phyloP scores from a whole-genome alignment of 2,888 invertebrate species.

The Ichneumoninae sp. region DNA sequence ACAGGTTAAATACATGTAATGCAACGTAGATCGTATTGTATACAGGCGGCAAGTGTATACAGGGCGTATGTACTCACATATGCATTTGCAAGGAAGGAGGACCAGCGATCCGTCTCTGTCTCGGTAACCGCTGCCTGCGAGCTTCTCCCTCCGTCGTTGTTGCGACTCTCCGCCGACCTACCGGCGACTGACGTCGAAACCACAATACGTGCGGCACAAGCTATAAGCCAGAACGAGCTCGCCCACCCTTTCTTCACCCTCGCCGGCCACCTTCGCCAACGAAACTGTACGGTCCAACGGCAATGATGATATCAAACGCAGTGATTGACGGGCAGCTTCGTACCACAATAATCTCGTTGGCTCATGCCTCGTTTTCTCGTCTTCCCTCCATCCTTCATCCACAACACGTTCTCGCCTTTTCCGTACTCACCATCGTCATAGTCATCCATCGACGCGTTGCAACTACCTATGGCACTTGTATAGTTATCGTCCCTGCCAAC shows the following conservation, averaged over 20 bases:
- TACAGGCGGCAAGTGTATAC: constrained; percentile 11
- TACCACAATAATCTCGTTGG: constrained; percentile 65
- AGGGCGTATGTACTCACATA: constrained; percentile 11
- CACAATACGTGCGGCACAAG: constrained; percentile 72
- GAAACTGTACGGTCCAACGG: constrained; percentile 38
- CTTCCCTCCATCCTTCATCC: constrained; percentile 18
- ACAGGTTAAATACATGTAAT: constrained; percentile 35
- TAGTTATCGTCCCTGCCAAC: too few species aligned
- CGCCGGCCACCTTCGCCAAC: constrained; percentile 18
- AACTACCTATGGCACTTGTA: neutral
- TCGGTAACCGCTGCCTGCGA: constrained; percentile 28
- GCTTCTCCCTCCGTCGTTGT: constrained; percentile 17
- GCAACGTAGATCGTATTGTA: constrained; percentile 17
- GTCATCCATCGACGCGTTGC: neutral
- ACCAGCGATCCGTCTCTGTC: constrained; percentile 40
- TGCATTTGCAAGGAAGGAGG: constrained; percentile 30
- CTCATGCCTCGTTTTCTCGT: constrained; percentile 33
- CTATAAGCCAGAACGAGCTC: constrained; percentile 64
- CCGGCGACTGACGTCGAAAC: constrained; percentile 52
- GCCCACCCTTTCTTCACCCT: constrained; percentile 22
- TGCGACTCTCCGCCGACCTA: constrained; percentile 1
- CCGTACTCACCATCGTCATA: neutral
- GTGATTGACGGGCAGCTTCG: constrained; percentile 73
- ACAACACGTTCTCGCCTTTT: neutral
- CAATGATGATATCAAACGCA: constrained; percentile 75